Base-by-base conservation (phyloP, 2,888 invertebrate species). In the Yponomeuta cagnagella region DNA sequence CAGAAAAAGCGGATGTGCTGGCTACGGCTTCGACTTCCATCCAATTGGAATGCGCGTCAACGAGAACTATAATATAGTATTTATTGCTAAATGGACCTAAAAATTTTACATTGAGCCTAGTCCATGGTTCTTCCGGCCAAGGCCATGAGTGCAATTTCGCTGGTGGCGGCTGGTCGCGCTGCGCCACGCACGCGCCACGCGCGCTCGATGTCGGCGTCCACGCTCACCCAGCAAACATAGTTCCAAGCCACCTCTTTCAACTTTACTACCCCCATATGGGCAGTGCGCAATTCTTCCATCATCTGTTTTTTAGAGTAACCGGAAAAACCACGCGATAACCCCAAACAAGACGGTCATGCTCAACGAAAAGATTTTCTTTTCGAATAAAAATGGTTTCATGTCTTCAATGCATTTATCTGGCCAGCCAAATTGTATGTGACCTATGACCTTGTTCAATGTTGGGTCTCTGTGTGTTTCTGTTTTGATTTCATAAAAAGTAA, bases 31-130 rank as follows among this genome's bases (percentile, higher is more conserved):
- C 64, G 23, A 23, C 64, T 23, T 64, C 64, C 10, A 64, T 2
- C 64, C 64, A 64, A 5, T 64, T 64, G n/a, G 64, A 64, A 64
- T 64, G 64, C 2, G 64, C 64, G 30, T 64, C 64, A 23, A 64
- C 64, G 15, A 64, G 23, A 2, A 64, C 64, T 23, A 23, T 23
- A 23, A 64, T 23, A 64, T 64, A 64, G 23, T 64, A 23, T 64
- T 64, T 64, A 64, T 64, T 64, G 3, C 58, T 3, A 58, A 58
- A 58, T n/a, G 58, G 58, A 58, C 58, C 58, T 2, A 9, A 58
- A n/a, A 58, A 3, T 1, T 58, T 9, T 15, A 58, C n/a, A 9
- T 58, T 58, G 10, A 58, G 10, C 58, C 58, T 3, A n/a, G 58
- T n/a, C 58, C 58, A 58, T 3, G 58, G 58, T 3, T 58, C 3